Conservation (phyloP, 2,888 invertebrate genomes). For the Sphecodes monilicornis region DNA sequence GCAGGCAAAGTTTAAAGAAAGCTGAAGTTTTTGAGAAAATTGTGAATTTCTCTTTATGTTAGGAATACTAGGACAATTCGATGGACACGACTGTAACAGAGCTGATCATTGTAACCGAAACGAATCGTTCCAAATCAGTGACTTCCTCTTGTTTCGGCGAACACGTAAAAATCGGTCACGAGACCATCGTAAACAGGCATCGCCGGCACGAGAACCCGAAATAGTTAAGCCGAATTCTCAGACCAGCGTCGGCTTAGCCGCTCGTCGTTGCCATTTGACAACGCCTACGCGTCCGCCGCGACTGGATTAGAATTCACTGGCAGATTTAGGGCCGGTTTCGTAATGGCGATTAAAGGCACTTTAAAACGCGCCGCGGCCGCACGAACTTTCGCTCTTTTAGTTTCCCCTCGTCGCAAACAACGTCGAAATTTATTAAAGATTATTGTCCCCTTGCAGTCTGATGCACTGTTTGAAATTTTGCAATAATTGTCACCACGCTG, state of each 20-base stretch:
- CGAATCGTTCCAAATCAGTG: not conserved
- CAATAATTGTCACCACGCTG: not conserved
- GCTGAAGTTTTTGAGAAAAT: not conserved
- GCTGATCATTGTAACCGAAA: not conserved
- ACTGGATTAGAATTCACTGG: constrained; percentile 65
- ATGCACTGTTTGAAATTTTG: not conserved
- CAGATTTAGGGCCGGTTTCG: constrained; percentile 59
- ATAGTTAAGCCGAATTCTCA: constrained; percentile 68
- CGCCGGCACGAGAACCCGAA: constrained; percentile 62
- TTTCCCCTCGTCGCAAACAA: not conserved
- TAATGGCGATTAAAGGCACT: constrained; percentile 56
- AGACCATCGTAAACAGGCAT: constrained; percentile 60
- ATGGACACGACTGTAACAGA: not conserved
- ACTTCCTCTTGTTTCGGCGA: constrained; percentile 9
- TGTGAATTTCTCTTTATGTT: not conserved
- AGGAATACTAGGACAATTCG: not conserved
- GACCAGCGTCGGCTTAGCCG: constrained; percentile 67
- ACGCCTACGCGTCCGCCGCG: constrained; percentile 62
- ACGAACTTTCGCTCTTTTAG: constrained; percentile 9
- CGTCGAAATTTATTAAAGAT: not conserved
- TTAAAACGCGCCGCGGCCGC: not conserved
- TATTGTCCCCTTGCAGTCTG: not conserved
- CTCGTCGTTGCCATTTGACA: constrained; percentile 69
- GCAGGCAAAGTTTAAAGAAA: not conserved
- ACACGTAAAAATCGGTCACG: constrained; percentile 62